Conservation (phyloP, 2,888 invertebrate genomes). For the Protonemura montana region DNA sequence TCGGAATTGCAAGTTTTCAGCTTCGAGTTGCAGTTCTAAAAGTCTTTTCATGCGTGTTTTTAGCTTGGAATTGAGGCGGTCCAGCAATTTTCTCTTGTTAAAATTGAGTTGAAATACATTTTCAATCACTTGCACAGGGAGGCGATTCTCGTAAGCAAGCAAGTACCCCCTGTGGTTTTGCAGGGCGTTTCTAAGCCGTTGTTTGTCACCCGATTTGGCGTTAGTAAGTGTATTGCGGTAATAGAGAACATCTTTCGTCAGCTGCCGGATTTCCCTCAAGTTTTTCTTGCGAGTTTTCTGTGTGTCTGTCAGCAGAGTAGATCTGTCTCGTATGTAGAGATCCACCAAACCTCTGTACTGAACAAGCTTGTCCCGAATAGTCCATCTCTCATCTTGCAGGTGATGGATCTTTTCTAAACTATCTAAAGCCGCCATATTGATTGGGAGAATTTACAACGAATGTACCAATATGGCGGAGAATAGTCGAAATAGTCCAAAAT, state of each 20-base stretch:
- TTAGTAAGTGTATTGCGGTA: slow-evolving; percentile 67
- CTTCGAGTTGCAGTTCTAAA: slow-evolving; percentile 59
- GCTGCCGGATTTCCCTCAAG: slow-evolving; percentile 65
- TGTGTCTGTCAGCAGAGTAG: slow-evolving; percentile 67
- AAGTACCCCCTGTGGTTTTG: slow-evolving; percentile 67
- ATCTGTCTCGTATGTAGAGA: slow-evolving; percentile 69
- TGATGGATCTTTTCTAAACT: slow-evolving; percentile 65
- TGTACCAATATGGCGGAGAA: no score
- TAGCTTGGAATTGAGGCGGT: not conserved
- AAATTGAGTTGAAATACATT: slow-evolving; percentile 20
- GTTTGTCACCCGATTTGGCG: slow-evolving; percentile 67
- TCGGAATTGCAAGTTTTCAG: slow-evolving; percentile 64
- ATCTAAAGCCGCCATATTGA: not conserved
- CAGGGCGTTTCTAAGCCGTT: slow-evolving; percentile 66
- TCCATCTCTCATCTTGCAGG: slow-evolving; percentile 71
- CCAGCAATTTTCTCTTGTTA: slow-evolving; percentile 20
- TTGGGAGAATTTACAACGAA: not conserved
- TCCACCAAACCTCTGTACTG: slow-evolving; percentile 72
- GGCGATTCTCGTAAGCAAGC: slow-evolving; percentile 63
- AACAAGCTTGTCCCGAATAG: slow-evolving; percentile 70
- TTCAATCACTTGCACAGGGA: slow-evolving; percentile 55
- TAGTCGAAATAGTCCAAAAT: no score
- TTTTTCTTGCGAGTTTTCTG: slow-evolving; percentile 62
- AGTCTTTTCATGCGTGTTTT: not conserved
- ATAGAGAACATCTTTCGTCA: slow-evolving; percentile 65